Conservation (phyloP, 2,113 vertebrate genomes). For the Anser brachyrhynchus region DNA sequence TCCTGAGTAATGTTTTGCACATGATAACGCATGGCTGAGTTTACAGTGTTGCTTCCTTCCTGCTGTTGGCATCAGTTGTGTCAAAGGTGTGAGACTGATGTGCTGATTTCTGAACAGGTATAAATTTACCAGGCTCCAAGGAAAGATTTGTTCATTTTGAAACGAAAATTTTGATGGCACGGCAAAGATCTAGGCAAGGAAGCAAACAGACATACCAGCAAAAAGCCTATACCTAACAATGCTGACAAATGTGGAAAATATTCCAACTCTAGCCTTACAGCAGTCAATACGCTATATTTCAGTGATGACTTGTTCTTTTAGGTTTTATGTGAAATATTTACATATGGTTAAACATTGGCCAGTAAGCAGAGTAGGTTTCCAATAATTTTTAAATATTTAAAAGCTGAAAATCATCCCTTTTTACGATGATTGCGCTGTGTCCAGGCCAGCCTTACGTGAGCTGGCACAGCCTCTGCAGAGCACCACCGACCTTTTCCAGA, state of each 20-base stretch:
- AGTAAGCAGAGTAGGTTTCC: slow-evolving; percentile 50
- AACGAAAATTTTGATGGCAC: background rate
- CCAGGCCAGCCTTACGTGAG: no score
- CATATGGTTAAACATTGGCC: slow-evolving; percentile 39
- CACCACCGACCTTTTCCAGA: background rate
- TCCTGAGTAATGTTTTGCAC: background rate
- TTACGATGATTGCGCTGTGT: background rate
- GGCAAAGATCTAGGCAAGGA: background rate
- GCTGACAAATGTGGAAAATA: background rate
- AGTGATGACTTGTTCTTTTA: background rate
- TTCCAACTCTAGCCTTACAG: background rate
- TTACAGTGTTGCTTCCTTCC: background rate
- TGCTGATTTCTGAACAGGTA: background rate
- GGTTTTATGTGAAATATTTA: slow-evolving; percentile 63
- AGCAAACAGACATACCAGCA: background rate
- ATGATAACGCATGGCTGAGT: fast-evolving
- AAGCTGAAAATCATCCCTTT: slow-evolving; percentile 50
- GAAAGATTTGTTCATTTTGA: background rate
- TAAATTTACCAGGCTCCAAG: fast-evolving
- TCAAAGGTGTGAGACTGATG: fast-evolving
- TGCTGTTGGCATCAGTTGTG: background rate
- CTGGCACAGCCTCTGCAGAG: background rate
- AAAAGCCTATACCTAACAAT: background rate
- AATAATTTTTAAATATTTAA: slow-evolving; percentile 54
- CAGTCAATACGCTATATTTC: background rate